Base-by-base conservation (phyloP, 2,797 vertebrate genomes). In the Nannoperca obscura region DNA sequence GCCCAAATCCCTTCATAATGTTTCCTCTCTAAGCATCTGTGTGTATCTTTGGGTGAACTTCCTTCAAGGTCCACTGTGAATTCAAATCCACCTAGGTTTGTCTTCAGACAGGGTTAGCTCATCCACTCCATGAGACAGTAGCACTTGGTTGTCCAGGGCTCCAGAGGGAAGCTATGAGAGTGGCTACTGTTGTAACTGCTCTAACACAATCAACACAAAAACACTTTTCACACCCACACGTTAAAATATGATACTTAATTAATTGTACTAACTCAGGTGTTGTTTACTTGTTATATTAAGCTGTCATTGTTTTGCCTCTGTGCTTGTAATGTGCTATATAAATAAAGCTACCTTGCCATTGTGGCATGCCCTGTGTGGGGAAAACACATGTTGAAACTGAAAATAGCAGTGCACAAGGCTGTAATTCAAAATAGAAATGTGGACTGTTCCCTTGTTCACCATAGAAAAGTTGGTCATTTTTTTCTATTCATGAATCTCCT, bases 21-120 rank as follows among this genome's bases (percentile, higher is more conserved):
- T 27, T 60, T 32, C n/a, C 12, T 24, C 20, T 50, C 14, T 3
- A 60, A 67, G 36, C n/a, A 53, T 19, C 15, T n/a, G 40, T 20
- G 13, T 22, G 36, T 69, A 38, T 82, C 32, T 69, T 61, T 71
- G 64, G 58, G 11, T 44, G 24, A 74, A 62, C 57, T 58, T 68
- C 47, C 52, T 76, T 42, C 30, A 30, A 57, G 59, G 47, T 76
- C 64, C 68, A 46, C 67, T 65, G 76, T 66, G 81, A 66, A 74
- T 76, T 65, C 14, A 57, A 62, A 78, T 75, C 69, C 70, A 71
- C 49, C 53, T 20, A 46, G 32, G 49, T 63, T 78, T 68, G 65
- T 61, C 64, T 53, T 71, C 63, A 47, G 67, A 57, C 60, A 66
- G 81, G 84, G 86, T 84, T 83, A 72, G 74, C 78, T 80, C 52